These are phyloP conservation scores for Drosophila maculinotata DNA, from an alignment of 2,888 invertebrate species.

Conservation along the genomic window DNA sequence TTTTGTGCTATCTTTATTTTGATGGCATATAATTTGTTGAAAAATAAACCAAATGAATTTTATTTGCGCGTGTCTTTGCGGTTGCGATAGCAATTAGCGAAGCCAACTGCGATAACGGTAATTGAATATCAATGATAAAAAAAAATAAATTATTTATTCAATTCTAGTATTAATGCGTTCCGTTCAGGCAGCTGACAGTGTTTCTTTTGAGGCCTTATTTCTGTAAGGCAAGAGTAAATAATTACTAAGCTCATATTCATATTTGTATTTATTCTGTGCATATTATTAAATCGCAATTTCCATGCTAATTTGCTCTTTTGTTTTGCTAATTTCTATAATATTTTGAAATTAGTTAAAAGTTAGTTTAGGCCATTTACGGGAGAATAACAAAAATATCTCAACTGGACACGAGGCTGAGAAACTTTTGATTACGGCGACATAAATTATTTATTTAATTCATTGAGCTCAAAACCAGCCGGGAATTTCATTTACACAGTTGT, in stretches of 20 bases:
- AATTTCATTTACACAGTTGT: conserved; percentile 70
- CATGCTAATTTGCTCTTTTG: conserved; percentile 24
- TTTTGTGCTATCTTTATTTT: too few relatives aligned
- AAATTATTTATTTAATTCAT: conserved; percentile 32
- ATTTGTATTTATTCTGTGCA: conserved; percentile 41
- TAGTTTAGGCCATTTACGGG: not conserved
- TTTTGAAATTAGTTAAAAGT: too few relatives aligned
- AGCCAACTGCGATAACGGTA: conserved; percentile 62
- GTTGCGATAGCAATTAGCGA: conserved; percentile 52
- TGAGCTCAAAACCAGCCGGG: conserved; percentile 43
- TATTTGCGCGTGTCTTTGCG: conserved; percentile 58
- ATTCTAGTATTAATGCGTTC: conserved; percentile 37
- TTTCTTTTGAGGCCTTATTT: too few relatives aligned
- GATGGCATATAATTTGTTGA: too few relatives aligned
- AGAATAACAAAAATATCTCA: conserved; percentile 9
- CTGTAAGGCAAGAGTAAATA: conserved; percentile 58
- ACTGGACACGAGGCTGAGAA: conserved; percentile 12
- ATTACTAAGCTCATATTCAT: conserved; percentile 54
- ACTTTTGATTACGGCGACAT: conserved; percentile 48
- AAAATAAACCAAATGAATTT: conserved; percentile 38
- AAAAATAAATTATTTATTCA: conserved; percentile 40
- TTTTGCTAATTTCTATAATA: conserved; percentile 3
- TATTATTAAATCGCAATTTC: conserved; percentile 42
- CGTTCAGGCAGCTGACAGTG: conserved; percentile 37
- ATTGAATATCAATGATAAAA: conserved; percentile 72